Evolutionary conservation across 2,113 vertebrate genomes (phyloP).

Genomic region (Sinosuthora webbiana): DNA sequence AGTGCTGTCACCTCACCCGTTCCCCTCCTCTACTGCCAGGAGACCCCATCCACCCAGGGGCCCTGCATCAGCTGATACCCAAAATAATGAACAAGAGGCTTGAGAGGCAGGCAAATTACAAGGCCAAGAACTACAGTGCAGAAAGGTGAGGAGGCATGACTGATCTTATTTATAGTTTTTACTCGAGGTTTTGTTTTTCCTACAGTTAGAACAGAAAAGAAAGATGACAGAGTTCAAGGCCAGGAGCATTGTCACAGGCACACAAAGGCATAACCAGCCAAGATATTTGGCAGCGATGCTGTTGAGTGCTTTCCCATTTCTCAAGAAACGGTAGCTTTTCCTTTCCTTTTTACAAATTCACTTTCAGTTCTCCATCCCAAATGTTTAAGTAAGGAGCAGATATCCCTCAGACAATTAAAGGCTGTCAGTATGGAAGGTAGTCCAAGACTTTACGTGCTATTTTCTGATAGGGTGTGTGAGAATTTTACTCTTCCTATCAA

Average conservation of each 20-base stretch:
- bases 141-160: background rate
- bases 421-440: background rate
- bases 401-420: background rate
- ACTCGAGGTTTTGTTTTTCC: background rate
- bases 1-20: fast-evolving
- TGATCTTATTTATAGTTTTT: background rate
- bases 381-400: background rate
- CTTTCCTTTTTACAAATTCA: background rate
- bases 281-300: fast-evolving
- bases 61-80: background rate
- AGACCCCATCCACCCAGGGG: background rate
- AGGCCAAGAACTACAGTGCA: background rate
- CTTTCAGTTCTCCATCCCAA: background rate
- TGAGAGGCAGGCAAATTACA: background rate
- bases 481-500: background rate
- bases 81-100: background rate
- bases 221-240: background rate
- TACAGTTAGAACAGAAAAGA: background rate
- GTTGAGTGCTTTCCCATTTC: background rate
- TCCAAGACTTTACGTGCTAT: background rate
- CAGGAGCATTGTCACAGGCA: background rate
- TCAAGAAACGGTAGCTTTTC: background rate
- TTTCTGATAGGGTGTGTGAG: background rate
- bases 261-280: background rate
- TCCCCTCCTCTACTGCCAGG: background rate